A percentile compares a stretch with the other conserved stretches of the same genome.
Evolutionary conservation across 2,888 invertebrate species (phyloP).

Genomic region (Odontocerum albicorne): DNA sequence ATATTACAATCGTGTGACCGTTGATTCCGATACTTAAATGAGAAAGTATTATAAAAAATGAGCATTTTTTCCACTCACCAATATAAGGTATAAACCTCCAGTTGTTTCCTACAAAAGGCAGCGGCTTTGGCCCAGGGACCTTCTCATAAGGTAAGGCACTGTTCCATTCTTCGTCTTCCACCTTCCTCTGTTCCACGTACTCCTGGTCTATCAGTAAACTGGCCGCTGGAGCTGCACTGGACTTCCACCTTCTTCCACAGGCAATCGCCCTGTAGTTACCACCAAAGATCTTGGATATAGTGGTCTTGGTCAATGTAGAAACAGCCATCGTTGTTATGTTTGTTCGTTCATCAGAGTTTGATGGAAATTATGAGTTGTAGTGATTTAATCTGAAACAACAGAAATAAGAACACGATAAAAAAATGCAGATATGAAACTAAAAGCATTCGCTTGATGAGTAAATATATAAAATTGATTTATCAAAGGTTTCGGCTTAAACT

Average conservation of each 20-base stretch:
- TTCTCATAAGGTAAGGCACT: slow-evolving; percentile 54
- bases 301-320: too few relatives aligned
- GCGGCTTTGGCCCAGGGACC: slow-evolving; percentile 61
- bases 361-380: too few relatives aligned
- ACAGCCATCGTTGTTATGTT: too few relatives aligned
- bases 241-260: slow-evolving; percentile 6
- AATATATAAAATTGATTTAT: too few relatives aligned
- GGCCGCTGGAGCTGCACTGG: slow-evolving; percentile 12
- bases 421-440: too few relatives aligned
- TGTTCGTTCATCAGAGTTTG: too few relatives aligned
- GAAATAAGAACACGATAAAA: too few relatives aligned
- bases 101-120: slow-evolving; percentile 63
- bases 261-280: not conserved
- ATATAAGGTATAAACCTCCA: slow-evolving; percentile 65
- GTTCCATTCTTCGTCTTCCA: slow-evolving; percentile 38
- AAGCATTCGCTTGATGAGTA: too few relatives aligned
- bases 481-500: too few relatives aligned
- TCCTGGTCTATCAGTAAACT: slow-evolving; percentile 10
- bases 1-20: too few relatives aligned
- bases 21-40: slow-evolving; percentile 49
- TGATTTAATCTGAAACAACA: too few relatives aligned
- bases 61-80: slow-evolving; percentile 47
- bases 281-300: not conserved
- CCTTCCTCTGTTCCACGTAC: not conserved
- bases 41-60: not conserved